Conservation (phyloP, 1,140 invertebrate species). For the Bathynomus jamesi region DNA sequence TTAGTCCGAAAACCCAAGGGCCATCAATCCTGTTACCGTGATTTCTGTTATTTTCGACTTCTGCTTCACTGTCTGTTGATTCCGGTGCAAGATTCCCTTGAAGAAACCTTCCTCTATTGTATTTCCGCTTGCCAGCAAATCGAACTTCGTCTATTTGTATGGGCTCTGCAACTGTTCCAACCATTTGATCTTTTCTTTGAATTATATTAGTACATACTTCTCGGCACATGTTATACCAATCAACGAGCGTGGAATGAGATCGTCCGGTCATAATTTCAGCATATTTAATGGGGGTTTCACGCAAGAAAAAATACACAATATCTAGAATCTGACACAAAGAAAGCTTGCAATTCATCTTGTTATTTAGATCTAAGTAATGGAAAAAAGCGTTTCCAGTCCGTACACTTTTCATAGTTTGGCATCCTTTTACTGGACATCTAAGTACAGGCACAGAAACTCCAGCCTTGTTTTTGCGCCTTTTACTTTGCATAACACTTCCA, state of each 20-base stretch:
- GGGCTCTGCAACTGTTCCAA: neutral
- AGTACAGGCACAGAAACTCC: no score
- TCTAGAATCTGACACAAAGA: constrained; percentile 1
- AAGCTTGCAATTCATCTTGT: no score
- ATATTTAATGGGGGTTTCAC: neutral
- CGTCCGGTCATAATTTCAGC: neutral
- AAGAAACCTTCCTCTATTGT: neutral
- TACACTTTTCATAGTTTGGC: no score
- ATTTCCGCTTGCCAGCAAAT: constrained; percentile 1
- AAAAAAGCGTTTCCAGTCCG: no score
- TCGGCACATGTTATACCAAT: neutral
- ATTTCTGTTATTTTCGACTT: constrained; percentile 3
- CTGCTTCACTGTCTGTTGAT: constrained; percentile 2
- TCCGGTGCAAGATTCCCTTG: neutral
- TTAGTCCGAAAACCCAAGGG: constrained; percentile 6
- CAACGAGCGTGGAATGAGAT: neutral
- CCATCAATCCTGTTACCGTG: constrained; percentile 9
- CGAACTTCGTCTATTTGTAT: neutral
- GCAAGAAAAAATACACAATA: neutral
- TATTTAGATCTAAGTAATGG: no score
- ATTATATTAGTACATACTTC: constrained; percentile 7
- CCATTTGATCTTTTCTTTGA: neutral
- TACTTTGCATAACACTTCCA: no score
- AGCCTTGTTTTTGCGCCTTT: no score
- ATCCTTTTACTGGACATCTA: no score